Base-by-base conservation (phyloP, 2,888 invertebrate genomes). In the Mythimna loreyi region DNA sequence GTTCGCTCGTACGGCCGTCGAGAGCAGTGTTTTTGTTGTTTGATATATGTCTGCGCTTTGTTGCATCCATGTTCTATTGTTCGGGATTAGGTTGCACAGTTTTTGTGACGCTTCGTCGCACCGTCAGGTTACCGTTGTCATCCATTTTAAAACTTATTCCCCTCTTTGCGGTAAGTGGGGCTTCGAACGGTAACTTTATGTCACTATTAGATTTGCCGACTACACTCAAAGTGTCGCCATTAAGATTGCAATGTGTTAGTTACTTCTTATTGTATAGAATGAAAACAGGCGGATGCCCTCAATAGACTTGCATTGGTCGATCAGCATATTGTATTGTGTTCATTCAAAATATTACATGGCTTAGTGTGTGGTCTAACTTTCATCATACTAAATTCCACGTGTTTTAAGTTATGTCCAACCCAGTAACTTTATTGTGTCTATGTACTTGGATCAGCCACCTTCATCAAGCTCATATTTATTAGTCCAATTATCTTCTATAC, bases 1-100 rank as follows among this genome's bases (percentile, higher is more conserved):
- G 90, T 85, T 90, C 88, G 92, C 82, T 91, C 85, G 84, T 84
- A 81, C 77, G 67, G 64, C 73, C 73, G 83, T 74, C 80, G 85
- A 83, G 91, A 87, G 90, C 88, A 89, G 89, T 93, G 94, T 94
- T 94, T 95, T 94, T 94, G 94, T 93, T 93, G 92, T 93, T 90
- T 94, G 94, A 95, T 93, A 90, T 93, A 94, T 94, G 93, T 91
- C 90, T 89, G 87, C 86, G 91, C 91, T 91, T 92, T 91, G 90
- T 88, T 89, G 86, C 88, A 88, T 84, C 87, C 86, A 85, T 77
- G 75, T 69, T 70, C 83, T 72, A 92, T 93, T 93, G 92, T 93
- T 87, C 79, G 77, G 72, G 83, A 80, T 82, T 85, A 86, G 81
- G 86, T 88, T 88, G 89, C 87, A 85, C 81, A 88, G 84, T 90